A percentile compares a stretch with the other conserved stretches of the same genome.
Evolutionary conservation across 2,888 invertebrate genomes (phyloP).

Genomic region (Lasius platythorax): DNA sequence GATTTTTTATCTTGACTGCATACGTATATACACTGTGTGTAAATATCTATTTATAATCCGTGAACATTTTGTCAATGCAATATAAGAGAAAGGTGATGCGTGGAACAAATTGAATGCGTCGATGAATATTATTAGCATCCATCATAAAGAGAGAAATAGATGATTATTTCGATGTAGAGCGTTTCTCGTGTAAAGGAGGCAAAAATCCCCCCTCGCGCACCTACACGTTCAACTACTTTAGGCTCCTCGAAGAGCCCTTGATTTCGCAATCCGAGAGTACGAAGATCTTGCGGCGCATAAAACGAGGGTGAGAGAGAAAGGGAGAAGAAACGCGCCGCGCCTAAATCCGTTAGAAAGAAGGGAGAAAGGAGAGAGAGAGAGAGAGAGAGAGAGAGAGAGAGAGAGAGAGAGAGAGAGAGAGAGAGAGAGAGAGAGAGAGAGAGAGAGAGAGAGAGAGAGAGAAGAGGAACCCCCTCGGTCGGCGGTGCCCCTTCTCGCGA

Average conservation of each 20-base stretch:
- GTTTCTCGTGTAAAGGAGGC: constrained; percentile 7
- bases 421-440: not conserved
- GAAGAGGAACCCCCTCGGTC: constrained; percentile 2
- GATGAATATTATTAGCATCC: not conserved
- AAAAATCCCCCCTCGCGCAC: constrained; percentile 47
- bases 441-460: constrained; percentile 15
- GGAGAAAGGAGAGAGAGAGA: constrained; percentile 4
- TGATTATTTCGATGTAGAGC: not conserved
- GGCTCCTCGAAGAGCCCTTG: constrained; percentile 80
- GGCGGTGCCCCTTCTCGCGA: constrained; percentile 68
- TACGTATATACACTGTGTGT: not conserved
- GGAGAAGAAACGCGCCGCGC: constrained; percentile 20
- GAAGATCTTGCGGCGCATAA: constrained; percentile 76
- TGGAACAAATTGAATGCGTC: not conserved
- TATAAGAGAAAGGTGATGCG: not conserved
- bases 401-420: not conserved
- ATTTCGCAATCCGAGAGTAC: constrained; percentile 81
- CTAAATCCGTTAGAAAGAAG: constrained; percentile 19
- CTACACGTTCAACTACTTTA: constrained; percentile 59
- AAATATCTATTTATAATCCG: not conserved
- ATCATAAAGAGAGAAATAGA: not conserved
- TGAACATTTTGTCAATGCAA: not conserved
- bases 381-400: constrained; percentile 25
- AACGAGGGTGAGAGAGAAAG: constrained; percentile 41
- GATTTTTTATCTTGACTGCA: not conserved